phyloP scores from a whole-genome alignment of 2,888 invertebrate species.

The Dilophus febrilis region DNA sequence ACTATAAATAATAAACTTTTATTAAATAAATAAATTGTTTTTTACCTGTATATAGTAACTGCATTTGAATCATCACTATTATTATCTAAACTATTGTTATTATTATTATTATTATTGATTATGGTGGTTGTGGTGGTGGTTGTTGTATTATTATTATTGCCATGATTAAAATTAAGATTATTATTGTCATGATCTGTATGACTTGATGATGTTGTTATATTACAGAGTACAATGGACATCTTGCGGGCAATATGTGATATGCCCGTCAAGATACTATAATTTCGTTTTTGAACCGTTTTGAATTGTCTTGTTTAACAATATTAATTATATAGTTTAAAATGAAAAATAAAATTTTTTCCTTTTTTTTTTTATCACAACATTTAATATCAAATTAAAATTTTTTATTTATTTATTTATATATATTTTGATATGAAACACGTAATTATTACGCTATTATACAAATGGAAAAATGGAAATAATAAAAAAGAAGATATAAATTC shows the following conservation, averaged over 20 bases:
- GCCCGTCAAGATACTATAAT: conserved; percentile 9
- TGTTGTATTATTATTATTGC: background rate
- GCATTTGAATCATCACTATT: conserved; percentile 74
- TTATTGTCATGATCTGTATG: conserved; percentile 1
- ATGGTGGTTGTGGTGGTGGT: background rate
- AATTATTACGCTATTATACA: too few species aligned
- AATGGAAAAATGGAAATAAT: too few species aligned
- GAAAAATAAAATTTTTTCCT: too few species aligned
- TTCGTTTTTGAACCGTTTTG: conserved; percentile 10
- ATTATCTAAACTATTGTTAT: conserved; percentile 39
- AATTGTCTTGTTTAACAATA: too few species aligned
- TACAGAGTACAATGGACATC: conserved; percentile 23
- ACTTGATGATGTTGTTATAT: conserved; percentile 13
- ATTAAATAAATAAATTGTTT: too few species aligned
- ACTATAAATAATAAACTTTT: background rate
- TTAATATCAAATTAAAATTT: too few species aligned
- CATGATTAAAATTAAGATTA: conserved; percentile 1
- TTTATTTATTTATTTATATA: too few species aligned
- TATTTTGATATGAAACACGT: too few species aligned
- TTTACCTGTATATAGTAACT: conserved; percentile 79
- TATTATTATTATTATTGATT: conserved; percentile 24
- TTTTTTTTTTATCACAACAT: too few species aligned
- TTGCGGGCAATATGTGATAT: conserved; percentile 9
- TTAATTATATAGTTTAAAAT: too few species aligned
- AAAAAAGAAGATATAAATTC: too few species aligned